Evolutionary conservation across 2,888 invertebrate species (phyloP), one percentile per base, ranked within the genome.

Genomic region (Ormyrus pomaceus): DNA sequence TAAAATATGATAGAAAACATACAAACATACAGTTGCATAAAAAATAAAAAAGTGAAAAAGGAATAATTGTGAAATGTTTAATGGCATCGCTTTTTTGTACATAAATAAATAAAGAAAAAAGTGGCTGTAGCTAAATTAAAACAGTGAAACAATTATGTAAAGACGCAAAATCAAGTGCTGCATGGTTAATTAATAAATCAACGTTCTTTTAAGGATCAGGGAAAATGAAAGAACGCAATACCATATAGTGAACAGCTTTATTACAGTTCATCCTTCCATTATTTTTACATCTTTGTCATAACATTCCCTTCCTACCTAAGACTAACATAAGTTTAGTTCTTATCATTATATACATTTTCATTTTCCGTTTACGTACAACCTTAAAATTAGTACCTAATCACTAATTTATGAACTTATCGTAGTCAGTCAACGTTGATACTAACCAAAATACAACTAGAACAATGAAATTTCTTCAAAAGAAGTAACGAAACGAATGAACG

Each of bases 341-440:
- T 34, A 34, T 34, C 34, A 34, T 3, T 34, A 61, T 7, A 53
- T 71, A 61, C 11, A 61, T 71, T 34, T n/a, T 61, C 62, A 34
- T 56, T 8, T 73, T 45, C 46, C 55, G 46, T 68, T 11, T 61
- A 68, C 53, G 66, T 68, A 45, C 13, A 68, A 13, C 51, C 62
- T 55, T 50, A 55, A 69, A 55, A 13, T 66, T 11, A 19, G 53
- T 48, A 75, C 10, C 3, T 53, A 46, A 48, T 9, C 8, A 7
- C 34, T 58, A 9, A 55, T 19, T 6, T 7, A 61, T 11, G 51
- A 51, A 70, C 71, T 71, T 73, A 74, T 58, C 34, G n/a, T 58
- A 74, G 66, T 74, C 74, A 74, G 74, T 74, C 74, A 58, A 74
- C 66, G 13, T 50, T 13, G 10, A 34, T 34, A 34, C 53, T 9